phyloP scores from a whole-genome alignment of 2,113 vertebrate species.

The Martes martes region DNA sequence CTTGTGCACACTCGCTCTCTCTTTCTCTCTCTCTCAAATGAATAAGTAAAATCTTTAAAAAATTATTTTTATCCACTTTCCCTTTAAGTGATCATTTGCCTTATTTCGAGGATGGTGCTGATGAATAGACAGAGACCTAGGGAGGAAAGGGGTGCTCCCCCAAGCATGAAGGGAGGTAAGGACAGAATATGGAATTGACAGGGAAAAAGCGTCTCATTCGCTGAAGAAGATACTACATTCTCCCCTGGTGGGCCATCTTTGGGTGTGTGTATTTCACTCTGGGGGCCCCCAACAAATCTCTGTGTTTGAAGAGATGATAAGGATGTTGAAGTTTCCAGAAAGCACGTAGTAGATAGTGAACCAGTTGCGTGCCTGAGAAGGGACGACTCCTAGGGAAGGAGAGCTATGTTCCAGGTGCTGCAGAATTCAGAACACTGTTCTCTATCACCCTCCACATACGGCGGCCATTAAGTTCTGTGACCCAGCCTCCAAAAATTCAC shows the following conservation, averaged over 20 bases:
- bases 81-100: background rate
- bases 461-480: rapidly evolving
- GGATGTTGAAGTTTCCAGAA: background rate
- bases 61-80: background rate
- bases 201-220: background rate
- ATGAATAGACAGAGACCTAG: background rate
- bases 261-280: background rate
- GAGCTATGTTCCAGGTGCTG: rapidly evolving
- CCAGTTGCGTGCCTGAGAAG: background rate
- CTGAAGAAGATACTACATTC: background rate
- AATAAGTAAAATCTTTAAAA: too few species aligned
- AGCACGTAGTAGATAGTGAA: background rate
- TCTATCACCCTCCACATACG: rapidly evolving
- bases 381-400: background rate
- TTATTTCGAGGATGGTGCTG: background rate
- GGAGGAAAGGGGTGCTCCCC: background rate
- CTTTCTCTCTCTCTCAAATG: too few species aligned
- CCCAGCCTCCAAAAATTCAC: background rate
- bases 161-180: background rate
- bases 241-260: background rate
- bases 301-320: background rate
- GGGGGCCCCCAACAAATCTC: background rate
- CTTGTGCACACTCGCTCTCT: too few species aligned
- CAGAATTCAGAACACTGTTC: rapidly evolving
- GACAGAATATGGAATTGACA: background rate